These are phyloP conservation scores for Oenanthe melanoleuca DNA, from an alignment of 2,113 vertebrate species.

Conservation along the genomic window DNA sequence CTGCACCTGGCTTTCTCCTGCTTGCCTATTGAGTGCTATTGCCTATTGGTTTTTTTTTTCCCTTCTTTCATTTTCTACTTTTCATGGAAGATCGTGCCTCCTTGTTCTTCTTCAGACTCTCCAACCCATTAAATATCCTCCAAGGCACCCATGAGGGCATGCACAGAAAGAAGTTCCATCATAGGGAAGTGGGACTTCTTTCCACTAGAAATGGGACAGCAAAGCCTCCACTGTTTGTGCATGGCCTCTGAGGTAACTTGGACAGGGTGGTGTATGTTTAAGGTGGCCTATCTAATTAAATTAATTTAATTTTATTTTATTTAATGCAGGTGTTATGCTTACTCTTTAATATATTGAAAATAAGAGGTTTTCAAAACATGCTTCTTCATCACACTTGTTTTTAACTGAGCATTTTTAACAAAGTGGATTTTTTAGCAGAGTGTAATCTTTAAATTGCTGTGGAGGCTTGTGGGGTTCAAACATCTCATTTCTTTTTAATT, in stretches of 20 bases:
- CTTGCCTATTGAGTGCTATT: background rate
- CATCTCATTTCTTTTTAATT: background rate
- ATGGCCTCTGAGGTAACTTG: background rate
- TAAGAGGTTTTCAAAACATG: background rate
- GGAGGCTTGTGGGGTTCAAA: background rate
- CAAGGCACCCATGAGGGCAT: background rate
- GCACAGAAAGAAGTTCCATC: background rate
- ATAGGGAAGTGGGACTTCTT: background rate
- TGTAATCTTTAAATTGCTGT: background rate
- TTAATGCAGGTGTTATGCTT: background rate
- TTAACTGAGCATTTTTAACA: background rate
- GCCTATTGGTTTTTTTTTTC: background rate
- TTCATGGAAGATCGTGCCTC: background rate
- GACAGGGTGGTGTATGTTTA: background rate
- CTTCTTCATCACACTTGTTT: background rate
- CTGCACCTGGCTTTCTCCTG: background rate
- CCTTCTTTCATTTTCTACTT: background rate
- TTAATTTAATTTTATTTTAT: background rate
- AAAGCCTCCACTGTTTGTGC: background rate
- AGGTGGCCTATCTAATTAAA: background rate
- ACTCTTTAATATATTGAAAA: background rate
- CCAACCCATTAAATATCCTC: background rate
- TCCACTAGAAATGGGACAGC: background rate
- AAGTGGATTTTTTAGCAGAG: background rate
- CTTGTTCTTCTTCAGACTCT: background rate